Percentiles rank a stretch among this genome's conserved stretches.
Evolutionary conservation across 1,140 invertebrate species (phyloP).

Genomic region (Drosophila trapezifrons): DNA sequence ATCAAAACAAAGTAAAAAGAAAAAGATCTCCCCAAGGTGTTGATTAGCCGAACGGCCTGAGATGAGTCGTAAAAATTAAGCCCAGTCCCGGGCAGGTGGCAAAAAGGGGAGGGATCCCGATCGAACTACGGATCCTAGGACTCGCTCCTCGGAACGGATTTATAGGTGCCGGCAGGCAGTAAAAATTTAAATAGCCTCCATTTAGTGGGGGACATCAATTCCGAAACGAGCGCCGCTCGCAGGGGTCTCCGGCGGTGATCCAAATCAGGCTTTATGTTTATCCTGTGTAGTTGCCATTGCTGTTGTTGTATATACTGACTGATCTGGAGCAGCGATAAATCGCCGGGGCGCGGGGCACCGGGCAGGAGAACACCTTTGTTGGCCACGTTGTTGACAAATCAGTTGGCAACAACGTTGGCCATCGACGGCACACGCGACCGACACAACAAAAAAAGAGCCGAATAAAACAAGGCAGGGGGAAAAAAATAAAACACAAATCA

Average conservation of each 20-base stretch:
- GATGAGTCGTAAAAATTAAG: slow-evolving; percentile 48
- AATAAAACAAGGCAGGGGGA: slow-evolving; percentile 16
- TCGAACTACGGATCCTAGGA: slow-evolving; percentile 3
- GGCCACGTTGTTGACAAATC: slow-evolving; percentile 78
- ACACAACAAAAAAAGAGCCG: slow-evolving; percentile 16
- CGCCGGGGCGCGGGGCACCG: slow-evolving; percentile 1
- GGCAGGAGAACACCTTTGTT: slow-evolving; percentile 67
- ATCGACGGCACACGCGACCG: slow-evolving; percentile 73
- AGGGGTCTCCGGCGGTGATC: background rate
- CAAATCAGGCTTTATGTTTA: slow-evolving; percentile 30
- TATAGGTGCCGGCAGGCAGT: slow-evolving; percentile 68
- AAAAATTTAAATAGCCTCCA: slow-evolving; percentile 80
- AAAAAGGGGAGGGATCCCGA: slow-evolving; percentile 1
- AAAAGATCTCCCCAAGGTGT: slow-evolving; percentile 37
- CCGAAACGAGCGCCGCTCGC: slow-evolving; percentile 63
- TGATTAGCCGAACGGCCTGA: slow-evolving; percentile 41
- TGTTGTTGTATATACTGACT: slow-evolving; percentile 56
- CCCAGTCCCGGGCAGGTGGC: slow-evolving; percentile 34
- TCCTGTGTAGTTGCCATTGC: slow-evolving; percentile 40
- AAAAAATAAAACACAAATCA: slow-evolving; percentile 15
- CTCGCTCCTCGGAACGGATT: slow-evolving; percentile 53
- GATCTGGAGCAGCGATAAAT: slow-evolving; percentile 81
- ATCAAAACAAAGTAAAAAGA: too few species aligned
- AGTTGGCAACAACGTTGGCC: slow-evolving; percentile 60
- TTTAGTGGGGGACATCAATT: slow-evolving; percentile 73